Evolutionary conservation across 2,888 invertebrate genomes (phyloP).

Genomic region (Zaprionus bogoriensis): DNA sequence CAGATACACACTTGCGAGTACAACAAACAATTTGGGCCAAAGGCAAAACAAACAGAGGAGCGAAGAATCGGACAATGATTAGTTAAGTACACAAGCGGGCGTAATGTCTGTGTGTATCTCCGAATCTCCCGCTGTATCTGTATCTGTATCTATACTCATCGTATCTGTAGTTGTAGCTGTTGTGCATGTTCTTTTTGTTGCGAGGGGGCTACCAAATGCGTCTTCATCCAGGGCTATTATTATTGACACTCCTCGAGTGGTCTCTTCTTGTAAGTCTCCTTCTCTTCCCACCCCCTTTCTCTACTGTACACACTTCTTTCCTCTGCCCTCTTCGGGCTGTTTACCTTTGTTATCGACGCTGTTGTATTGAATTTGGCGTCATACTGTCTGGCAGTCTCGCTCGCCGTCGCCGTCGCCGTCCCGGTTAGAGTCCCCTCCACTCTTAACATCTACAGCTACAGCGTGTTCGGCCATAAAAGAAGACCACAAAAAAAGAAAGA

Average conservation of each 20-base stretch:
- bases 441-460: constrained; percentile 22
- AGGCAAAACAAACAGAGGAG: constrained; percentile 59
- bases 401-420: constrained; percentile 23
- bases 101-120: constrained; percentile 15
- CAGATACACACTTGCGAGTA: constrained; percentile 24
- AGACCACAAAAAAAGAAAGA: constrained; percentile 69
- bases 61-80: constrained; percentile 69
- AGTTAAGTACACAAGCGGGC: constrained; percentile 56
- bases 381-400: constrained; percentile 77
- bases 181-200: constrained; percentile 26
- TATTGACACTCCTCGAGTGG: constrained; percentile 61
- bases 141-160: constrained; percentile 15
- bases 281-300: neutral
- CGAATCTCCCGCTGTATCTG: constrained; percentile 20
- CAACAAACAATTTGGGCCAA: constrained; percentile 57
- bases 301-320: neutral
- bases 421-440: constrained; percentile 5
- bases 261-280: constrained; percentile 31
- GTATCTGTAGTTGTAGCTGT: neutral
- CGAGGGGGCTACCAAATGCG: constrained; percentile 53
- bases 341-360: constrained; percentile 76
- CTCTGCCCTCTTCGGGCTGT: constrained; percentile 32
- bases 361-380: constrained; percentile 78
- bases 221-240: constrained; percentile 58
- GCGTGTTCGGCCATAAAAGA: constrained; percentile 64